Base-by-base conservation (phyloP, 2,888 invertebrate genomes). In the Ophraella communa region DNA sequence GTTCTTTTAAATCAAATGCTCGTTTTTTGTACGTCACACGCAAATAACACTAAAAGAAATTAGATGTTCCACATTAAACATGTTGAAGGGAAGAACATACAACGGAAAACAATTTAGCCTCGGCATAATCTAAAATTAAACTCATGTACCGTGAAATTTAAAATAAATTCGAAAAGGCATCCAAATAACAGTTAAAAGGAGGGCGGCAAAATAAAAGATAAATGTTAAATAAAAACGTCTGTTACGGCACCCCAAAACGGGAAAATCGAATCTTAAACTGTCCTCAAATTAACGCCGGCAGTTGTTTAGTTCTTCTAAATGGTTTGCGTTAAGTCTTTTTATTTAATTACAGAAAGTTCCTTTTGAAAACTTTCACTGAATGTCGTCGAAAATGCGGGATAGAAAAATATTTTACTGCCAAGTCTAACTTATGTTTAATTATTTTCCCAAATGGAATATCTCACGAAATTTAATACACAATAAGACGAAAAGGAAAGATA, bases 61-160 rank as follows among this genome's bases (percentile, higher is more conserved):
- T 58, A 58, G 63, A 63, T 52, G 24, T 51, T 51, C 27, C 49
- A 51, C 27, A 51, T 51, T 51, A 51, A 39, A 17, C 39, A 39
- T 47, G 47, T 14, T 47, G 23, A 23, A 47, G 33, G n/a, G 51
- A 27, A 59, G 24, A 59, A 54, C 49, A 59, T n/a, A n/a, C 14
- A 64, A 64, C 59, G 56, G 60, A 69, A 67, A 69, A 67, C 63
- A 69, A 67, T 69, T 67, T 65, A 30, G 63, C 67, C 62, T 65
- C 56, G 45, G 55, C 62, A 62, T 68, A 66, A 68, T 68, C 68
- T 56, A 52, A 61, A 67, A 67, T 67, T 69, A 65, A 65, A 67
- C 51, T 65, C 67, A 62, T 69, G 67, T 69, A 67, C 55, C 69
- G 65, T 65, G 67, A 66, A 69, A 69, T 69, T 64, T 62, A 56